Base-by-base conservation (phyloP, 2,797 vertebrate genomes). In the Saxicola maurus region DNA sequence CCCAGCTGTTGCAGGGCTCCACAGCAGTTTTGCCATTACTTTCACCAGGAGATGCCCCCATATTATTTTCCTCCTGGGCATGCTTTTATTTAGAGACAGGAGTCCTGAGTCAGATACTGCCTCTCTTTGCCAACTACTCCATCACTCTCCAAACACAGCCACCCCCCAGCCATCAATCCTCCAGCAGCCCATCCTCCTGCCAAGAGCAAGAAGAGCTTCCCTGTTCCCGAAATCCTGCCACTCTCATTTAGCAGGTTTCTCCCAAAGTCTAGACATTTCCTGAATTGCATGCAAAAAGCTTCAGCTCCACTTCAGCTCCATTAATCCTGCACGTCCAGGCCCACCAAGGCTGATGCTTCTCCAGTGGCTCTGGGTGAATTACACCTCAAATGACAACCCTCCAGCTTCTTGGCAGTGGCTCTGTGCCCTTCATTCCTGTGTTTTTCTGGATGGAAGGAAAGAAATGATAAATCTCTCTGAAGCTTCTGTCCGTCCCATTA, bases 221-320 rank as follows among this genome's bases (percentile, higher is more conserved):
- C 62, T 86, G 69, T 91, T 87, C 65, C 46, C 43, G 46, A 7
- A 37, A 30, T 86, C 89, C 72, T 89, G 57, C 79, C 86, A 82
- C 57, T 94, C 69, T 92, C 82, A 94, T 92, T 94, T 87, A 92
- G 87, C 75, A 75, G 72, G 62, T 92, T 82, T 77, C 91, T 93
- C 82, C 67, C 73, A 40, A 79, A 94, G 95, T 95, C 95, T 96
- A 96, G 95, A 95, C 94, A 30, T 94, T 35, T 91, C 94, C 86
- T 91, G 94, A 86, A 92, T 68, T 86, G 90, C 94, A 95, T 95
- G 93, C 62, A 93, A 89, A 94, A 89, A 92, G 42, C 89, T 93
- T 79, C 84, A 78, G 59, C 80, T 93, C 52, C 7, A 4, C 86
- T 93, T 86, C 87, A 85, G 78, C 72, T 51, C 94, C 94, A 95